Conservation (phyloP, 1,140 invertebrate genomes). For the Carcinoscorpius rotundicauda region DNA sequence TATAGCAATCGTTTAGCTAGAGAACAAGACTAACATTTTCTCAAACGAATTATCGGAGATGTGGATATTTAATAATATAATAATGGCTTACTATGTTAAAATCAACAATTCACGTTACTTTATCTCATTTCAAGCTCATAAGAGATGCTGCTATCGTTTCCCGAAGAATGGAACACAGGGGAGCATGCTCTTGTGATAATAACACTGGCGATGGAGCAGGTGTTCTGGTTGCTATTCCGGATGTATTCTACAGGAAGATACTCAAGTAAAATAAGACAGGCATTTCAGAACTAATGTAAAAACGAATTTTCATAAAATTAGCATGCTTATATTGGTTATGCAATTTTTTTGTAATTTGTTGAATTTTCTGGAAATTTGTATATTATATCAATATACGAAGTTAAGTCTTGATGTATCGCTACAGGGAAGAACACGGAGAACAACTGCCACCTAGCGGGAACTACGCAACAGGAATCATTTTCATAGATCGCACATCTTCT, state of each 20-base stretch:
- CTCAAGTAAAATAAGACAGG: conserved; percentile 45
- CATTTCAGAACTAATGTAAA: neutral
- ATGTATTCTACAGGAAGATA: conserved; percentile 74
- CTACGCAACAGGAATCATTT: conserved; percentile 94
- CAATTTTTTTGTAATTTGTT: neutral
- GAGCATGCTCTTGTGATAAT: conserved; percentile 96
- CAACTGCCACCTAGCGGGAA: conserved; percentile 69
- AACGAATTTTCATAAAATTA: neutral
- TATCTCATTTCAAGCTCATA: conserved; percentile 53
- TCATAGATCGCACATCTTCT: conserved; percentile 64
- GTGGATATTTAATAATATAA: too few relatives aligned
- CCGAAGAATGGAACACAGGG: conserved; percentile 94
- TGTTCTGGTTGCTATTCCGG: conserved; percentile 88
- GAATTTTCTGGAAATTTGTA: too few relatives aligned
- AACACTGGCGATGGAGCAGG: conserved; percentile 44
- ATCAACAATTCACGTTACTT: too few relatives aligned
- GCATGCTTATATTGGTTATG: neutral
- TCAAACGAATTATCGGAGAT: too few relatives aligned
- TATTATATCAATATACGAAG: too few relatives aligned
- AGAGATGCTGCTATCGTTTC: conserved; percentile 86
- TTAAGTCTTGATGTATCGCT: too few relatives aligned
- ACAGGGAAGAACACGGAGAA: conserved; percentile 47
- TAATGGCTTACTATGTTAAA: too few relatives aligned
- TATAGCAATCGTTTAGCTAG: too few relatives aligned
- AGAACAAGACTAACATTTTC: too few relatives aligned